These are phyloP conservation scores for Calidris pygmaea DNA, from an alignment of 2,113 vertebrate species.

Conservation along the genomic window DNA sequence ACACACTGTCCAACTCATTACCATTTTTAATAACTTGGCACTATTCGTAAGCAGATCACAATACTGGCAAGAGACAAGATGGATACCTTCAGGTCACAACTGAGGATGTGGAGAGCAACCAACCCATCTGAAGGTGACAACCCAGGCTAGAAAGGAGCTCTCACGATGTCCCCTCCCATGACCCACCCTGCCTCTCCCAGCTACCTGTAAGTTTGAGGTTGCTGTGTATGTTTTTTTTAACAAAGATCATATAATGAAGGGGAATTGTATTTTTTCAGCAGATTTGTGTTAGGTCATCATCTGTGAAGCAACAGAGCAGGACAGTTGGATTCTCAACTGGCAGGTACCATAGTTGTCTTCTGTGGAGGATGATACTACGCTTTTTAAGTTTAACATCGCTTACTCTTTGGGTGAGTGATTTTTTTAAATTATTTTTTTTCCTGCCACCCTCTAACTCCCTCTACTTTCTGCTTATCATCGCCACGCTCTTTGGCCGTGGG, in stretches of 20 bases:
- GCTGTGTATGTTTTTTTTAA: not conserved
- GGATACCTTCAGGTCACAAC: not conserved
- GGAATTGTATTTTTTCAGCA: not conserved
- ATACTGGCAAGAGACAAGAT: not conserved
- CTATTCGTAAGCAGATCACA: not conserved
- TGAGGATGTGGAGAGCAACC: not conserved
- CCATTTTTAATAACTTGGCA: not conserved
- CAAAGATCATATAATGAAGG: not conserved
- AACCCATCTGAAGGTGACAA: not conserved
- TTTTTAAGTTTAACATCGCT: not conserved
- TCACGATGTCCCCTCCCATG: accelerated
- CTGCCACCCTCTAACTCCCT: not conserved
- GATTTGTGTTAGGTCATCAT: not conserved
- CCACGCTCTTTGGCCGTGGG: not conserved
- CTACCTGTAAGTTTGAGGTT: not conserved
- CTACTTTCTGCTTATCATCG: not conserved
- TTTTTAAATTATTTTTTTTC: not conserved
- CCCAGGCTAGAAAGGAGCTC: not conserved
- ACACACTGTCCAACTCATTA: not conserved
- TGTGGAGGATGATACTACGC: no score
- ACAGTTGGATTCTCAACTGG: not conserved
- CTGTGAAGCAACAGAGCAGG: not conserved
- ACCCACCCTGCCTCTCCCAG: not conserved
- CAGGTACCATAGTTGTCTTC: accelerated
- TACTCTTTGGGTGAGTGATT: not conserved